Evolutionary conservation across 2,888 invertebrate species (phyloP), one percentile per base, ranked within the genome.

Genomic region (Stenoptilia bipunctidactyla): DNA sequence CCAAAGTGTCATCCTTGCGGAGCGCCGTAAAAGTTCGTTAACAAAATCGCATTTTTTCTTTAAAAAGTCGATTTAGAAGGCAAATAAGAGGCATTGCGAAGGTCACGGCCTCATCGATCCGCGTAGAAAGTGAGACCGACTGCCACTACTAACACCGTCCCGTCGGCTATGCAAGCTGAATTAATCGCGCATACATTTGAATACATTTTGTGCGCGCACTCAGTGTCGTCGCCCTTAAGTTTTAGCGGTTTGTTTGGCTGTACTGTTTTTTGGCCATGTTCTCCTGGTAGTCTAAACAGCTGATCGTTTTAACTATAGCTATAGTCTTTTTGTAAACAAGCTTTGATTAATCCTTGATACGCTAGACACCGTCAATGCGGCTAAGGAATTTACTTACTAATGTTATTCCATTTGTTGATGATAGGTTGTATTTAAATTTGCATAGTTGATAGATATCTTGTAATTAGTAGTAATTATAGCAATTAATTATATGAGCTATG

Each of bases 31-130:
- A 27, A 27, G 9, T 15, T n/a, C 15, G 14, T 37, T 12, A 34
- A 13, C 20, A 40, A 44, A 45, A 41, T 41, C 34, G 35, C 20
- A 13, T 27, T 36, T 45, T 27, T 38, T 30, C 15, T 15, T 40
- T 57, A 74, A 77, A 76, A 70, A 68, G 70, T 71, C 67, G 68
- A 70, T 66, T 57, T 66, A 66, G 67, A 64, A 68, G 62, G 66
- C 68, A 66, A 75, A 75, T 74, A 74, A 76, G 76, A 75, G 76
- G 70, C 70, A 67, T 66, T 71, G 63, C 63, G 77, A 83, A 83
- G 80, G 83, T 83, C 83, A 83, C 70, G 83, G 83, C 72, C 79
- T 61, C 77, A 83, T 83, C 83, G 83, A 83, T 82, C 80, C 76
- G 69, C 70, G 77, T 76, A 77, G 82, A 83, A 83, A 83, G 83